These are phyloP conservation scores for Geopemphigus sp. DNA, from an alignment of 1,140 invertebrate genomes.

Conservation along the genomic window DNA sequence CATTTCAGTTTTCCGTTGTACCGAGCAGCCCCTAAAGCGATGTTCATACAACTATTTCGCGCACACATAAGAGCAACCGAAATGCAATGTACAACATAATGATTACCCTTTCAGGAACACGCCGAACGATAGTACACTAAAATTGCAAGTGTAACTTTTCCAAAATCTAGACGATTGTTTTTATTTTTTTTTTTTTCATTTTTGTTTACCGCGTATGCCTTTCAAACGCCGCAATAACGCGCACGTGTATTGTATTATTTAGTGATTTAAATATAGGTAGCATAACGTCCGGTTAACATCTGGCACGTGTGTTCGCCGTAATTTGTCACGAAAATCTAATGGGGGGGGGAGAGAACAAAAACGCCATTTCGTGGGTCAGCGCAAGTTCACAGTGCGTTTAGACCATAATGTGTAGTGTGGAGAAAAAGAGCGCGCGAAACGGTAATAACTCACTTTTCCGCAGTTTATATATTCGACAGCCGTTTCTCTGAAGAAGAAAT, in stretches of 20 bases:
- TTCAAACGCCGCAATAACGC: neutral
- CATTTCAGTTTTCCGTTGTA: constrained; percentile 23
- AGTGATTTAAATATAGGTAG: constrained; percentile 1
- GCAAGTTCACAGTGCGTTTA: neutral
- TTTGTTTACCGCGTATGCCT: neutral
- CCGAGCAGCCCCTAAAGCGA: neutral
- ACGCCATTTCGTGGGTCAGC: constrained; percentile 37
- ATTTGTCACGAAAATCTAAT: constrained; percentile 34
- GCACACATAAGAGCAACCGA: neutral
- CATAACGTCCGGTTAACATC: constrained; percentile 22
- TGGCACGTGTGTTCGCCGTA: constrained; percentile 21
- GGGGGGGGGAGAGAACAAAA: neutral
- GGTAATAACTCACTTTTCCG: constrained; percentile 69
- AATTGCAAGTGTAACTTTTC: neutral
- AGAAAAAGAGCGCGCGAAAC: neutral
- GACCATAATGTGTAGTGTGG: constrained; percentile 16
- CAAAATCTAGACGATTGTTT: neutral
- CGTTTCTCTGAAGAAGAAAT: constrained; percentile 96
- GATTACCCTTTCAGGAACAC: neutral
- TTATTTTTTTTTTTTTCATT: neutral
- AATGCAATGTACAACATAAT: neutral
- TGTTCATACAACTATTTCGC: constrained; percentile 11
- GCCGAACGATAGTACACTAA: neutral
- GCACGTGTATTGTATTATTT: neutral
- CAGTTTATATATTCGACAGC: constrained; percentile 96